Conservation (phyloP, 2,113 vertebrate genomes). For the Macheiramphus alcinus region DNA sequence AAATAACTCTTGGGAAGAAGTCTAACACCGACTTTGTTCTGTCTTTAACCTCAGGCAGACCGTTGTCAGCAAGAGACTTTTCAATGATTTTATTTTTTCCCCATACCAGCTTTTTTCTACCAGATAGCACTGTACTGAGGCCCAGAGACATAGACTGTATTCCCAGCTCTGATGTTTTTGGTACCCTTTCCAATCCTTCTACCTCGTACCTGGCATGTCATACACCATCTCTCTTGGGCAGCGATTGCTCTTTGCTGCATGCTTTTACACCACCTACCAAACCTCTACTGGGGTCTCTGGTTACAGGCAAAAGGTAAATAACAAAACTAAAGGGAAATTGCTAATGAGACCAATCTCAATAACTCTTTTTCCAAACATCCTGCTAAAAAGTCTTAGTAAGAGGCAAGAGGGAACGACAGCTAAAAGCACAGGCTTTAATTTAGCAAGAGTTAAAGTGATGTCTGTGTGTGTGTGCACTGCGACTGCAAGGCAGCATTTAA, state of each 20-base stretch:
- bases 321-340: background rate
- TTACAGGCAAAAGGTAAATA: background rate
- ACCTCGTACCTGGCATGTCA: background rate
- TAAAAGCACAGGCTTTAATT: background rate
- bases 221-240: background rate
- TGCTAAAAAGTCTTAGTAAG: background rate
- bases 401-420: background rate
- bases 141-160: background rate
- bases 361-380: background rate
- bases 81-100: background rate
- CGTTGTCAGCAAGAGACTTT: background rate
- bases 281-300: fast-evolving
- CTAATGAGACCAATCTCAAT: background rate
- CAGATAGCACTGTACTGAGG: background rate
- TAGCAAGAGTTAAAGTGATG: background rate
- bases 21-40: background rate
- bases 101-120: background rate
- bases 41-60: background rate
- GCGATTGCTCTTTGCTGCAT: background rate
- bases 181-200: background rate
- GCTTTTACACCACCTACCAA: background rate
- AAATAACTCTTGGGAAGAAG: background rate
- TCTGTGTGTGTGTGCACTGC: background rate
- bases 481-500: background rate
- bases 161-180: background rate